Conservation (phyloP, 2,797 vertebrate species). For the Peromyscus eremicus region DNA sequence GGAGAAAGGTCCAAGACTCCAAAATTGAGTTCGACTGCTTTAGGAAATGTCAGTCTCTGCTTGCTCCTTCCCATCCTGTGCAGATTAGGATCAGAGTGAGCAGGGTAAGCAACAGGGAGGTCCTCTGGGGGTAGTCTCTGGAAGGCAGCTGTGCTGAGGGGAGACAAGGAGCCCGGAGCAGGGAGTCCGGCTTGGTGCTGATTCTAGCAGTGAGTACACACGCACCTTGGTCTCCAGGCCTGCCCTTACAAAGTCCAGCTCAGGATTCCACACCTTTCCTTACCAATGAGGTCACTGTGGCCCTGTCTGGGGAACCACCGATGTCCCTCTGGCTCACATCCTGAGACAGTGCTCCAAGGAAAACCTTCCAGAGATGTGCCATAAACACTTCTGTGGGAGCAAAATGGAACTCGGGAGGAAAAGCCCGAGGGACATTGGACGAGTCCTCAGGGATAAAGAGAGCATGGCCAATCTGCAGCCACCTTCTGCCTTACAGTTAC, state of each 20-base stretch:
- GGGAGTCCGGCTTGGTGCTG: background rate
- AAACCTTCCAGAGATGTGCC: conserved; percentile 24
- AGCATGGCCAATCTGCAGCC: background rate
- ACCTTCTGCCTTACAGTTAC: conserved; percentile 44
- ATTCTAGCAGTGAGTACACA: background rate
- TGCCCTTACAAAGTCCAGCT: background rate
- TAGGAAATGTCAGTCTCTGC: background rate
- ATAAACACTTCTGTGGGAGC: conserved; percentile 29
- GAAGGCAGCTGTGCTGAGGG: background rate
- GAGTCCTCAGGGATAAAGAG: conserved; percentile 35
- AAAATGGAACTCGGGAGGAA: conserved; percentile 41
- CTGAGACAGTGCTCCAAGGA: background rate
- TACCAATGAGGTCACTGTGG: background rate
- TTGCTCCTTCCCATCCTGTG: background rate
- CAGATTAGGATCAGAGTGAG: background rate
- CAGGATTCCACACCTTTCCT: conserved; percentile 8
- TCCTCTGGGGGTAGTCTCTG: background rate
- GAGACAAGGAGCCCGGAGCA: background rate
- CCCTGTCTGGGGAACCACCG: background rate
- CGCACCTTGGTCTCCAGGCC: background rate
- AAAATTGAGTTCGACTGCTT: background rate
- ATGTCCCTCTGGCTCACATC: background rate
- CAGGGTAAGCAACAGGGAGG: background rate
- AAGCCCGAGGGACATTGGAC: conserved; percentile 37
- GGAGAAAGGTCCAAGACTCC: background rate